Conservation (phyloP, 1,140 invertebrate species). For the Bombus pyrosoma region DNA sequence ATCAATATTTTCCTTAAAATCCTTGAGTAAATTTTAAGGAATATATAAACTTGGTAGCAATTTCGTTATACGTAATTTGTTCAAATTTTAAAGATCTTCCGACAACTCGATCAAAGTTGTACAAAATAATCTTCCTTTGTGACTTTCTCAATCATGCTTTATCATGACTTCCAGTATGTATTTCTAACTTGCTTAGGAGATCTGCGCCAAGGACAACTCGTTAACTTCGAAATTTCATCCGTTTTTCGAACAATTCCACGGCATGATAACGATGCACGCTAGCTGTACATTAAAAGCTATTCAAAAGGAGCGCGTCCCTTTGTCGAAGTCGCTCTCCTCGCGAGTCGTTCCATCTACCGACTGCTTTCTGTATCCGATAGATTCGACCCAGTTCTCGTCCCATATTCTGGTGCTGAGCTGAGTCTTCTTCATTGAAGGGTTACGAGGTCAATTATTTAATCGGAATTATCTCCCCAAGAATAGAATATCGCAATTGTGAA, state of each 20-base stretch:
- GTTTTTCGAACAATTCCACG: constrained; percentile 21
- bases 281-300: constrained; percentile 7
- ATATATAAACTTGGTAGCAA: background rate
- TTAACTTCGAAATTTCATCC: constrained; percentile 12
- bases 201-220: background rate
- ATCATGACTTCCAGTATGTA: no score
- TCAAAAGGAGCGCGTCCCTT: constrained; percentile 42
- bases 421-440: background rate
- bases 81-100: background rate
- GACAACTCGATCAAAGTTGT: background rate
- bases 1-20: background rate
- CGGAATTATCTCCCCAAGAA: constrained; percentile 7
- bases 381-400: constrained; percentile 30
- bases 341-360: constrained; percentile 2
- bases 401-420: background rate
- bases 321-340: constrained; percentile 25
- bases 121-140: background rate
- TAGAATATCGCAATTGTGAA: background rate
- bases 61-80: background rate
- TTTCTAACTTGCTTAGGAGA: background rate
- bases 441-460: constrained; percentile 17
- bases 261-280: constrained; percentile 31
- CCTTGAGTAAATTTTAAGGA: background rate
- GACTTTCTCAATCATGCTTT: background rate
- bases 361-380: constrained; percentile 26